Conservation (phyloP, 2,888 invertebrate species). For the Pachycephus smyrnensis region DNA sequence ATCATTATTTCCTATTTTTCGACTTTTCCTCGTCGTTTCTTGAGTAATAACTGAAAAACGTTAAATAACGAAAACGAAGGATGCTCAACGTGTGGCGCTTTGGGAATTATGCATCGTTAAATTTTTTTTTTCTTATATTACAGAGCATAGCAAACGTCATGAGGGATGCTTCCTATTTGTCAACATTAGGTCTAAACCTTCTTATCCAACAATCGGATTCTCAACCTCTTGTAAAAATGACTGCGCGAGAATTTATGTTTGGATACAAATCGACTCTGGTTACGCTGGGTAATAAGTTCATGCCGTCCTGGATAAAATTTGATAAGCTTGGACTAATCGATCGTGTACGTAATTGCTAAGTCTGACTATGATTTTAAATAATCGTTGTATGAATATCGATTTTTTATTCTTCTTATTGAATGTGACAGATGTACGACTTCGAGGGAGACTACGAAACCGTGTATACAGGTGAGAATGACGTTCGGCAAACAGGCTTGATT, state of each 20-base stretch:
- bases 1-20: background rate
- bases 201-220: slow-evolving; percentile 77
- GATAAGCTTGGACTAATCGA: slow-evolving; percentile 91
- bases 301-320: slow-evolving; percentile 88
- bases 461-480: slow-evolving; percentile 77
- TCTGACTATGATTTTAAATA: background rate
- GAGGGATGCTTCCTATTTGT: slow-evolving; percentile 74
- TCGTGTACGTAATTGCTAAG: slow-evolving; percentile 70
- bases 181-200: slow-evolving; percentile 78
- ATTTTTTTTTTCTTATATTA: slow-evolving; percentile 48
- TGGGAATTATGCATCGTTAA: background rate
- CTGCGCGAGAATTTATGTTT: slow-evolving; percentile 90
- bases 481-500: slow-evolving; percentile 76
- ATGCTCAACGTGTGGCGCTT: background rate
- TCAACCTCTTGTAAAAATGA: slow-evolving; percentile 81
- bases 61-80: background rate
- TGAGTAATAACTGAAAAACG: background rate
- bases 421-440: slow-evolving; percentile 85
- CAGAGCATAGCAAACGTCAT: slow-evolving; percentile 88
- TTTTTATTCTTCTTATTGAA: background rate
- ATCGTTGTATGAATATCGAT: background rate
- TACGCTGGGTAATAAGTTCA: slow-evolving; percentile 83
- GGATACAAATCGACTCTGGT: slow-evolving; percentile 86
- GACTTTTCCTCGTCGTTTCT: background rate
- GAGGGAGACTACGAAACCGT: slow-evolving; percentile 83